phyloP scores from a whole-genome alignment of 2,113 vertebrate species.

The Pelodiscus sinensis region DNA sequence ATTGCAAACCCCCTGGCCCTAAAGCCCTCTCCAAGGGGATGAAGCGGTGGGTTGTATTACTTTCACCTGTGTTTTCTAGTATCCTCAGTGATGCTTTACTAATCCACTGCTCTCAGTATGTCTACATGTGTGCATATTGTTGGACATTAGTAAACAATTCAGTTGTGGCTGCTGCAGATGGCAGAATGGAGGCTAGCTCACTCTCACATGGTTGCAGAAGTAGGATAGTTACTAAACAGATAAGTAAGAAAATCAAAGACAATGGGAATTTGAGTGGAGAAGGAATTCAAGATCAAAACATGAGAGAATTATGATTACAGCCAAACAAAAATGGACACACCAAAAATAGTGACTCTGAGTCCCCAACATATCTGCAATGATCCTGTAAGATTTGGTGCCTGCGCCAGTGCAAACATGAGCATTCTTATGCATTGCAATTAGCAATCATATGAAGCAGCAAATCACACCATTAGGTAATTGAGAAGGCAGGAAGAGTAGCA shows the following conservation, averaged over 20 bases:
- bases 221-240: not conserved
- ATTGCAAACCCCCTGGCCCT: too few species aligned
- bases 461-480: conserved; percentile 62
- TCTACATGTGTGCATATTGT: too few species aligned
- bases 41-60: too few species aligned
- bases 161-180: too few species aligned
- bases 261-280: conserved; percentile 1
- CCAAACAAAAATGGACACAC: conserved; percentile 43
- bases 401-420: conserved; percentile 42
- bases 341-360: not conserved
- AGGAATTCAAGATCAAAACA: not conserved
- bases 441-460: conserved; percentile 53
- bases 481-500: conserved; percentile 54
- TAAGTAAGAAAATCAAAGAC: not conserved
- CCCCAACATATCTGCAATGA: conserved; percentile 32
- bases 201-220: not conserved
- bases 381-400: conserved; percentile 51
- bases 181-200: too few species aligned
- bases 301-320: conserved; percentile 44
- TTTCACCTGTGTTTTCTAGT: too few species aligned
- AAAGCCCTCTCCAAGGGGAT: too few species aligned
- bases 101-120: not conserved
- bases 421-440: conserved; percentile 55
- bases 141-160: not conserved
- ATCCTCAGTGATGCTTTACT: not conserved